phyloP scores from a whole-genome alignment of 2,888 invertebrate species.

The Epicampocera succincta region DNA sequence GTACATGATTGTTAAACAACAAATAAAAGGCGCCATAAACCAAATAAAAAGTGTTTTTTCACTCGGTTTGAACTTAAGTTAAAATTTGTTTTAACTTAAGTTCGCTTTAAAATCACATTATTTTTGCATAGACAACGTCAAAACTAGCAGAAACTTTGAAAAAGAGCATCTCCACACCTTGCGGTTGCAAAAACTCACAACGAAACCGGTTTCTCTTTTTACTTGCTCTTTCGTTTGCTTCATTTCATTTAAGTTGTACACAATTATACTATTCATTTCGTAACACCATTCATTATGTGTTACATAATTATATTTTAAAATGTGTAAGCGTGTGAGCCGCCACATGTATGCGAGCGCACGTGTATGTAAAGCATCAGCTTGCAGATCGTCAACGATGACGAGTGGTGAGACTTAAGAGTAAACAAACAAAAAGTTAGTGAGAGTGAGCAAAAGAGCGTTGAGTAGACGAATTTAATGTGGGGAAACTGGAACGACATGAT shows the following conservation, averaged over 20 bases:
- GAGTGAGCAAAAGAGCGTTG: background rate
- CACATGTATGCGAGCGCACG: too few relatives aligned
- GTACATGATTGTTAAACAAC: background rate
- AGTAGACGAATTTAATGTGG: background rate
- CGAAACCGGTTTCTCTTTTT: conserved; percentile 26
- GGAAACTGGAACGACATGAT: background rate
- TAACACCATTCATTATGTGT: conserved; percentile 15
- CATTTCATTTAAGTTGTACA: background rate
- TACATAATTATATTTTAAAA: conserved; percentile 22
- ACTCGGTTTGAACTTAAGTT: background rate
- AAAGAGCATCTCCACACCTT: background rate
- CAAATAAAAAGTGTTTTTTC: background rate
- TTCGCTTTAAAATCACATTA: background rate
- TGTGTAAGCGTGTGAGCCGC: too few relatives aligned
- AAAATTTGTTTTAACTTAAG: background rate
- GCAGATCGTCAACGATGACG: background rate
- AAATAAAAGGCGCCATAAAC: background rate
- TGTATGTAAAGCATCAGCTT: too few relatives aligned
- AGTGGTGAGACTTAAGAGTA: background rate
- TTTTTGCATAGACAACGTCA: background rate
- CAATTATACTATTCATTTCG: conserved; percentile 1
- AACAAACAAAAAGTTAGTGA: background rate
- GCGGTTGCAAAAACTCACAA: conserved; percentile 9
- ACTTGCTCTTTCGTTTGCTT: background rate
- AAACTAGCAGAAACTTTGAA: background rate